Conservation (phyloP, 2,888 invertebrate genomes). For the Drosophila anomelani region DNA sequence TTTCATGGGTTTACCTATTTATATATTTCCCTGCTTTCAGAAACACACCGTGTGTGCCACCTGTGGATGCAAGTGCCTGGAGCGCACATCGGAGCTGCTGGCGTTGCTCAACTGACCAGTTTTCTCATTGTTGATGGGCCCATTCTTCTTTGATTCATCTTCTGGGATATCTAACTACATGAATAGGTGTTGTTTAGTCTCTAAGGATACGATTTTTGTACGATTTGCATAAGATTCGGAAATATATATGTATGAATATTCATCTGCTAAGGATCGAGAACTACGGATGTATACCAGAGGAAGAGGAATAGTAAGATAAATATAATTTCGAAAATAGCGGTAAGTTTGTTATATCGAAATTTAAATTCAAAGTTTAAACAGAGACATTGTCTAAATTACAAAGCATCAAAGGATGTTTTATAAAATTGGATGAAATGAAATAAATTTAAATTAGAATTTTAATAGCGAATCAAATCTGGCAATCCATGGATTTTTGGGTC, state of each 20-base stretch:
- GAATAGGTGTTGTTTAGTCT: slow-evolving; percentile 23
- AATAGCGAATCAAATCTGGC: no score
- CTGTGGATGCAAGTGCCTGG: slow-evolving; percentile 95
- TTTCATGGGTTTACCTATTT: no score
- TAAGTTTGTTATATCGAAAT: neutral
- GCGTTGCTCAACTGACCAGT: slow-evolving; percentile 67
- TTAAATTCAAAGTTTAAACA: no score
- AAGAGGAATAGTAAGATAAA: neutral
- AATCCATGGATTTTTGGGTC: no score
- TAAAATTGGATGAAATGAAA: no score
- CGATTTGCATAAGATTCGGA: slow-evolving; percentile 9
- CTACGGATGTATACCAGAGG: neutral
- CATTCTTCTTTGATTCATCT: neutral
- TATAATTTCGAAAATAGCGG: neutral
- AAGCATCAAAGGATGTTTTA: no score
- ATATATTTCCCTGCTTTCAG: slow-evolving; percentile 20
- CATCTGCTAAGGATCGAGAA: neutral
- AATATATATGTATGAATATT: slow-evolving; percentile 14
- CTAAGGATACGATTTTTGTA: slow-evolving; percentile 33
- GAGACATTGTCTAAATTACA: no score
- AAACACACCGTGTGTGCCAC: slow-evolving; percentile 92
- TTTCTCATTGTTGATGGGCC: neutral
- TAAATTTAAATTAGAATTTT: no score
- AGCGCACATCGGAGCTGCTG: slow-evolving; percentile 86
- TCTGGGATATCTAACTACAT: slow-evolving; percentile 3